phyloP scores from a whole-genome alignment of 53 echinoderm and acorn worm species.

The Mesocentrotus franciscanus region DNA sequence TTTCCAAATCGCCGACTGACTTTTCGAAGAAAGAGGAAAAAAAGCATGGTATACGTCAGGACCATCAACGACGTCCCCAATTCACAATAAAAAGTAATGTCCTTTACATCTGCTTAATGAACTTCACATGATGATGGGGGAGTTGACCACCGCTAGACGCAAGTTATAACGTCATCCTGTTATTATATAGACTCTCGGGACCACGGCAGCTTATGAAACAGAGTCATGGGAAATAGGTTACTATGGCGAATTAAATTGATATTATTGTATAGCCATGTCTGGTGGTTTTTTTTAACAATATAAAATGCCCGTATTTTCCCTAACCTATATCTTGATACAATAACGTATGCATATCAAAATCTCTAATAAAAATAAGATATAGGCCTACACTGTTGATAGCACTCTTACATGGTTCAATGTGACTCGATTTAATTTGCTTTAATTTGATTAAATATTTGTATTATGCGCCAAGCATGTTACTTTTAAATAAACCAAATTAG shows the following conservation, averaged over 20 bases:
- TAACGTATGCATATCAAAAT: not conserved
- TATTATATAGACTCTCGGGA: not conserved
- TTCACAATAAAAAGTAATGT: slow-evolving; percentile 1
- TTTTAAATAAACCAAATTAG: no score
- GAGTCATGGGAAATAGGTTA: slow-evolving; percentile 12
- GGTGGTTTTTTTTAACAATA: not conserved
- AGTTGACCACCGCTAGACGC: not conserved
- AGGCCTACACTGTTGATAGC: no score
- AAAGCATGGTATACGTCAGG: not conserved
- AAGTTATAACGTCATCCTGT: not conserved
- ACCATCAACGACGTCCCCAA: not conserved
- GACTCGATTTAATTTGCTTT: no score
- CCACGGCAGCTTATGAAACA: not conserved
- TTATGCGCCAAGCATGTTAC: no score
- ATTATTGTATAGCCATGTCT: not conserved
- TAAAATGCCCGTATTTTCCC: not conserved
- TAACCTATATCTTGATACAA: not conserved
- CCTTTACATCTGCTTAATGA: not conserved
- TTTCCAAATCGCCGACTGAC: not conserved
- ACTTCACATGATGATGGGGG: slow-evolving; percentile 3
- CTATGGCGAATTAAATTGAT: not conserved
- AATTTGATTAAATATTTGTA: no score
- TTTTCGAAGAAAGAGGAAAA: not conserved
- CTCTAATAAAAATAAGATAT: no score
- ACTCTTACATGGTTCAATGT: no score